Conservation (phyloP, 2,888 invertebrate species). For the Neuroscelio doddi region DNA sequence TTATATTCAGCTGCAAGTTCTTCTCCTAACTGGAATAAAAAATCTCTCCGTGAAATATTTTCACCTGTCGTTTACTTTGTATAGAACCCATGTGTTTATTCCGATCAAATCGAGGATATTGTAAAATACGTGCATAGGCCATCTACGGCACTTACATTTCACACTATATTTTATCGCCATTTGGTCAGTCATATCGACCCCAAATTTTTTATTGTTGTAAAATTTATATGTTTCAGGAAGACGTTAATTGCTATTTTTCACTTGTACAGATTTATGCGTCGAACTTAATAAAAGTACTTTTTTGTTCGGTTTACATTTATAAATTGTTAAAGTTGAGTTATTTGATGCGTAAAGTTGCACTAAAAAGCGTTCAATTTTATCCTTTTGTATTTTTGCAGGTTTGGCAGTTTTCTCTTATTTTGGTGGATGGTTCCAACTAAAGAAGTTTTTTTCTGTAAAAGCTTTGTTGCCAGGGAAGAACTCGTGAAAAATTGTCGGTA, state of each 20-base stretch:
- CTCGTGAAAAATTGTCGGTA: constrained; percentile 54
- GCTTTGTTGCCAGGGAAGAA: constrained; percentile 44
- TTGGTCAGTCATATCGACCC: constrained; percentile 50
- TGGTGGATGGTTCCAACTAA: constrained; percentile 50
- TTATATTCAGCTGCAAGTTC: constrained; percentile 5
- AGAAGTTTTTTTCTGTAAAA: constrained; percentile 49
- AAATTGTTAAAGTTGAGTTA: constrained; percentile 48
- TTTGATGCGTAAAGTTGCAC: constrained; percentile 43
- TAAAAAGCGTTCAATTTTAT: constrained; percentile 48
- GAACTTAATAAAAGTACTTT: too few relatives aligned
- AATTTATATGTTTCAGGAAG: too few relatives aligned
- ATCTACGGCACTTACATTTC: constrained; percentile 49
- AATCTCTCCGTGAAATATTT: constrained; percentile 7
- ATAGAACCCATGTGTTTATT: constrained; percentile 8
- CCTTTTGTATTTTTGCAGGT: constrained; percentile 17
- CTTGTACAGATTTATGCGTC: too few relatives aligned
- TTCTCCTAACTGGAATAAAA: constrained; percentile 13
- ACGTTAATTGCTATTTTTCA: too few relatives aligned
- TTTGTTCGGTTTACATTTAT: constrained; percentile 55
- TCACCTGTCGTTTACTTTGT: not conserved
- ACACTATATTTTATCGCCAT: constrained; percentile 54
- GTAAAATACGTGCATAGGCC: constrained; percentile 46
- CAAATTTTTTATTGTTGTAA: constrained; percentile 50
- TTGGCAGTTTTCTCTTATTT: constrained; percentile 46
- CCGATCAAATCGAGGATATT: constrained; percentile 48